A percentile compares a stretch with the other conserved stretches of the same genome.
Evolutionary conservation across 2,113 vertebrate species (phyloP).

Genomic region (Tursiops truncatus): DNA sequence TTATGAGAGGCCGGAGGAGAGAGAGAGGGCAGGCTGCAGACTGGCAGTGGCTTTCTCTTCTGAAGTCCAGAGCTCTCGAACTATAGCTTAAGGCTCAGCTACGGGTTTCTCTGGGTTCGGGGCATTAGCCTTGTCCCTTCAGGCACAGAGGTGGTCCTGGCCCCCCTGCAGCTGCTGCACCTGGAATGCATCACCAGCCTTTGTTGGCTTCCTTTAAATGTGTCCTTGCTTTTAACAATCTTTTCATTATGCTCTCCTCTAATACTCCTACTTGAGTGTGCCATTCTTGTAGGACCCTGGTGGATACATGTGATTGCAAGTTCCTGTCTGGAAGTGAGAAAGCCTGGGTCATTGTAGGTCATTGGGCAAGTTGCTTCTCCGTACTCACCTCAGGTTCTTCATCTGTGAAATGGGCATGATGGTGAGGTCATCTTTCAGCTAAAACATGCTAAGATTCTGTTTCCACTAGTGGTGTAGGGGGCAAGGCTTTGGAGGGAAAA

Average conservation of each 20-base stretch:
- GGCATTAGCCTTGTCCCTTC: background rate
- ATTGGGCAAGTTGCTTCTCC: background rate
- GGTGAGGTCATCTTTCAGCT: background rate
- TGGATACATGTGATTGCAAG: background rate
- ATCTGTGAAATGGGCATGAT: background rate
- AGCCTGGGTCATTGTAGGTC: background rate
- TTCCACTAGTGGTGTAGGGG: background rate
- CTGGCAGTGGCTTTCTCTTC: background rate
- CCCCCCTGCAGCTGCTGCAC: background rate
- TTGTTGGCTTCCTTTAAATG: background rate
- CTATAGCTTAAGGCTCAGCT: background rate
- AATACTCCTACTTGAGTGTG: background rate
- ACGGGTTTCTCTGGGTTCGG: background rate
- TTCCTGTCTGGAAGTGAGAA: background rate
- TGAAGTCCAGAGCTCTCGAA: background rate
- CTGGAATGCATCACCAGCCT: background rate
- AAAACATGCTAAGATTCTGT: background rate
- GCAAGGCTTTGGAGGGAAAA: background rate
- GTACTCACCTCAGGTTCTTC: slow-evolving; percentile 17
- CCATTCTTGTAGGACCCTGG: background rate
- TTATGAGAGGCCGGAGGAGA: background rate
- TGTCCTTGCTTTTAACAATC: background rate
- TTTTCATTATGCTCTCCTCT: background rate
- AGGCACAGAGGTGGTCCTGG: background rate
- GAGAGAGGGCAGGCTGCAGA: background rate